These are phyloP conservation scores for Galendromus occidentalis DNA, from an alignment of 1,140 invertebrate genomes.

Conservation along the genomic window DNA sequence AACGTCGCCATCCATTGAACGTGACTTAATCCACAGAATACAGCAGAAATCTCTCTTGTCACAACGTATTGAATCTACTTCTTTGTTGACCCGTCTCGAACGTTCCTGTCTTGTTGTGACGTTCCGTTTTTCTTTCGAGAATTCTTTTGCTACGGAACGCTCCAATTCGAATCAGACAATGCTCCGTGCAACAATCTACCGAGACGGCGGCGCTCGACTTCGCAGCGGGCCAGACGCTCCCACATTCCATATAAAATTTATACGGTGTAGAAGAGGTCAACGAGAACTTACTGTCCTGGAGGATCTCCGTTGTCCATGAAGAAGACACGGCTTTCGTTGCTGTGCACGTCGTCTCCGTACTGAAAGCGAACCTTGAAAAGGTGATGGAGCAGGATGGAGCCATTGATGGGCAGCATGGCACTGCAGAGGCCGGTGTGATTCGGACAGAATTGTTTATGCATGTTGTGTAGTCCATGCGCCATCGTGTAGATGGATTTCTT, in stretches of 20 bases:
- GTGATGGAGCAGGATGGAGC: slow-evolving; percentile 41
- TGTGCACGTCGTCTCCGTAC: slow-evolving; percentile 35
- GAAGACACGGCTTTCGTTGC: slow-evolving; percentile 29
- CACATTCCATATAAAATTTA: no score
- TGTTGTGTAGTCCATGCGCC: slow-evolving; percentile 41
- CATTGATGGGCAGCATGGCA: slow-evolving; percentile 43
- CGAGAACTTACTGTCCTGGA: slow-evolving; percentile 44
- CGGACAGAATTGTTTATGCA: slow-evolving; percentile 36
- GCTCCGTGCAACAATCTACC: no score
- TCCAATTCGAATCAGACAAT: no score
- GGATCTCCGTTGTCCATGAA: slow-evolving; percentile 66
- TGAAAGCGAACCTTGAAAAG: slow-evolving; percentile 54
- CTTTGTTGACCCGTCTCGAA: not conserved
- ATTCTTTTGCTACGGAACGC: no score
- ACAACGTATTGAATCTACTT: not conserved
- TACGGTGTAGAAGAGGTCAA: not conserved
- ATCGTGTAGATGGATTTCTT: slow-evolving; percentile 49
- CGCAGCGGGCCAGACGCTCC: no score
- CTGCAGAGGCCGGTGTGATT: slow-evolving; percentile 34
- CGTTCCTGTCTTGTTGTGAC: no score
- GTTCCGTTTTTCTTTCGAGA: no score
- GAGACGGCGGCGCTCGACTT: no score
- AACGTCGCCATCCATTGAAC: no score
- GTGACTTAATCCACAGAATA: no score
- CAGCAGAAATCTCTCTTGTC: no score